Evolutionary conservation across 2,888 invertebrate genomes (phyloP), one percentile per base, ranked within the genome.

Genomic region (Limulus polyphemus): DNA sequence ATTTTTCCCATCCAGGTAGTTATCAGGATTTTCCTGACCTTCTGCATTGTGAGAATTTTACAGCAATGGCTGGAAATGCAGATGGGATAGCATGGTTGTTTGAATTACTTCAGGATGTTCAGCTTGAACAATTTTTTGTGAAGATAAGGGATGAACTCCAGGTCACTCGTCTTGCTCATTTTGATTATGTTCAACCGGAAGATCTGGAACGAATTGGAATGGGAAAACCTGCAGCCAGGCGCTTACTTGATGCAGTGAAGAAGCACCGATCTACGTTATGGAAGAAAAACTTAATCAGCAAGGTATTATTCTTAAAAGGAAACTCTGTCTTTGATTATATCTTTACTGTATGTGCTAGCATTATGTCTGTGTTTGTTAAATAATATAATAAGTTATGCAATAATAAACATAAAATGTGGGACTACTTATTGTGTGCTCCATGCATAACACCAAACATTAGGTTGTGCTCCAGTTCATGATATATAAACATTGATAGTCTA

Each of bases 131-230:
- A 77, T 97, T 97, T 77, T 86, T 90, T 74, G 82, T 86, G 60
- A 83, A 90, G 66, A 87, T 97, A 62, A 82, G 91, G 68, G 94
- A 97, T 80, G 91, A 95, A 74, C 81, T 94, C 52, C 82, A 90
- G 83, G 85, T 95, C 62, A 92, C 97, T 49, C 82, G 92, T 65
- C 77, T 97, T 72, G 87, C 92, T 59, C 99, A 99, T 78, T 99
- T 99, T 76, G 94, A 97, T 72, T 93, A 90, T 82, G 97, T 98
- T n/a, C 89, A 89, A 73, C 80, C 88, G 0, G 93, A 94, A 70
- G 97, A 98, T 78, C 81, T 98, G 73, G 94, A 94, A 74, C 88
- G 89, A 73, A 88, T 95, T 74, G 97, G 97, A 2, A 83, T 98
- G 74, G 91, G 94, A 57, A 90, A 90, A 75, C 97, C 97, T 59